A percentile compares a stretch with the other conserved stretches of the same genome.
Conservation (phyloP, 2,797 vertebrate genomes). For the Spatula versicolor region DNA sequence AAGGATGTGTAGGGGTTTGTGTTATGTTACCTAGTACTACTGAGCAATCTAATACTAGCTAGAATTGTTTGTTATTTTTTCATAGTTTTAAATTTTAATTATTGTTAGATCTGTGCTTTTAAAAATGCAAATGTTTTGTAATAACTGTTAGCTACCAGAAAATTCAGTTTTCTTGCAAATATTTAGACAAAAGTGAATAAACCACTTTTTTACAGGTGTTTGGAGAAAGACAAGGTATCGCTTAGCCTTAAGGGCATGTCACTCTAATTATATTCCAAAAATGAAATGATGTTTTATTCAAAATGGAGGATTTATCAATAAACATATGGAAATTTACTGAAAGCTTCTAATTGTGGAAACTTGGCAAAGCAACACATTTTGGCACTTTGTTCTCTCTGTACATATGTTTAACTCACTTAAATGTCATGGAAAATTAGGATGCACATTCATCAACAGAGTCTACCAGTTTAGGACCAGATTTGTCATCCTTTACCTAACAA, state of each 20-base stretch:
- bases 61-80: background rate
- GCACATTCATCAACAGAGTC: conserved; percentile 19
- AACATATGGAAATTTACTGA: conserved; percentile 37
- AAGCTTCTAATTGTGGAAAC: conserved; percentile 47
- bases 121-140: background rate
- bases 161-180: background rate
- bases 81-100: conserved; percentile 4
- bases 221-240: background rate
- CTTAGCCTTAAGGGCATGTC: background rate
- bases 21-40: background rate
- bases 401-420: conserved; percentile 57
- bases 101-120: background rate
- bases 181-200: background rate
- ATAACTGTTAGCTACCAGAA: background rate
- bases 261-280: background rate
- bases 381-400: conserved; percentile 42
- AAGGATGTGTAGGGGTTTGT: background rate
- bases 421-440: conserved; percentile 37
- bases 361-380: conserved; percentile 11
- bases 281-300: conserved; percentile 4
- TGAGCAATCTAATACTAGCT: conserved; percentile 11
- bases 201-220: background rate
- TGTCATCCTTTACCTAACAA: background rate
- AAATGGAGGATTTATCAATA: conserved; percentile 47
- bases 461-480: conserved; percentile 5